Evolutionary conservation across 2,113 vertebrate species (phyloP).

Genomic region (Eubucco bourcierii): DNA sequence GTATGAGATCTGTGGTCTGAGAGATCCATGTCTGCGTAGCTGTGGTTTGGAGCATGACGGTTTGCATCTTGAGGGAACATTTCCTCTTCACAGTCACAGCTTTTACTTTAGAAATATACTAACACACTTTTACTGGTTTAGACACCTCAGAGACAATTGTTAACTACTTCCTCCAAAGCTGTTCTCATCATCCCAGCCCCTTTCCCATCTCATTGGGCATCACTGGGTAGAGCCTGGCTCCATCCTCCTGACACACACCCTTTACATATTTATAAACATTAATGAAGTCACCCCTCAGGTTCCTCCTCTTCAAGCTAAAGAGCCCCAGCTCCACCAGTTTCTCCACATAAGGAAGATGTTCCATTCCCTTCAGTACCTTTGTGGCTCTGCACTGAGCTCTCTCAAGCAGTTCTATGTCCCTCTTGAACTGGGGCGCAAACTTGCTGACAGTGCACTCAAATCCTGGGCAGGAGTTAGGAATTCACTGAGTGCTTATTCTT

Average conservation of each 20-base stretch:
- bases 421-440: too few species aligned
- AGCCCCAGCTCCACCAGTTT: too few species aligned
- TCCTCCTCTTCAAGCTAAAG: too few species aligned
- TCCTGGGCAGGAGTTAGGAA: not conserved
- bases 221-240: too few species aligned
- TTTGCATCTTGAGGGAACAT: not conserved
- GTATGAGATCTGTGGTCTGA: constrained; percentile 32
- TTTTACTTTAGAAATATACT: not conserved
- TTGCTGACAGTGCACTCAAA: too few species aligned
- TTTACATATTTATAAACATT: too few species aligned
- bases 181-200: not conserved
- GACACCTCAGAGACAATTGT: not conserved
- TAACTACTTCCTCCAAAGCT: not conserved
- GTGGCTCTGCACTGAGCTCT: too few species aligned
- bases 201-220: not conserved
- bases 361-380: too few species aligned
- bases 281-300: too few species aligned
- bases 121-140: not conserved
- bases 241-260: too few species aligned
- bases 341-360: too few species aligned
- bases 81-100: not conserved
- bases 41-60: not conserved
- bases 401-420: too few species aligned
- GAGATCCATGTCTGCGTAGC: not conserved
- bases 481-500: not conserved